These are phyloP conservation scores for Hirtodrosophila alboralis DNA, from an alignment of 2,888 invertebrate genomes.

Conservation along the genomic window DNA sequence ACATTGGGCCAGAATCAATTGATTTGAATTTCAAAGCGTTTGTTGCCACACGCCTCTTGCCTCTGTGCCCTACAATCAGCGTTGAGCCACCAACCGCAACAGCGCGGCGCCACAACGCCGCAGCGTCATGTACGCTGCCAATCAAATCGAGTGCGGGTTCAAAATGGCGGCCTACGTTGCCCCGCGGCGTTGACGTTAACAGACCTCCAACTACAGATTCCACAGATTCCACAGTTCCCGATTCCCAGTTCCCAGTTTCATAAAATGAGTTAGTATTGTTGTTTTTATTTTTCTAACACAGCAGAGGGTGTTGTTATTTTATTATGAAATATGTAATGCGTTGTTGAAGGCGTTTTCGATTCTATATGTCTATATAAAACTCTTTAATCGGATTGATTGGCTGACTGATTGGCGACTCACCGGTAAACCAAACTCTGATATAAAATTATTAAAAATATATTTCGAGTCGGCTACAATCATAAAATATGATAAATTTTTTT, in stretches of 20 bases:
- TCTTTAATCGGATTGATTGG: too few species aligned
- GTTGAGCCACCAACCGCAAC: constrained; percentile 30
- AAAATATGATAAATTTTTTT: too few species aligned
- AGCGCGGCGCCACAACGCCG: constrained; percentile 1
- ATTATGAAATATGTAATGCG: too few species aligned
- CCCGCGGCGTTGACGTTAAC: constrained; percentile 68
- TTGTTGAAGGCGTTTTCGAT: too few species aligned
- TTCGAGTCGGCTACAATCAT: too few species aligned
- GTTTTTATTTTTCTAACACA: constrained; percentile 8
- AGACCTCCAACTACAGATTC: constrained; percentile 73
- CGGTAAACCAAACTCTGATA: too few species aligned
- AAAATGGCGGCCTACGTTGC: constrained; percentile 65
- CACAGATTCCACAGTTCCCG: too few species aligned
- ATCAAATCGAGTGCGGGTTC: constrained; percentile 65
- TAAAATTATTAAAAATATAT: too few species aligned
- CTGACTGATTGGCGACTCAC: too few species aligned
- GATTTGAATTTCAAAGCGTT: constrained; percentile 80
- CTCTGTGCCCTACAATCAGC: constrained; percentile 8
- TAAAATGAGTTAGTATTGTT: constrained; percentile 34
- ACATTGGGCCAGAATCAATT: constrained; percentile 75
- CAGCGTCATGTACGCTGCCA: constrained; percentile 70
- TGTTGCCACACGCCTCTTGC: background rate
- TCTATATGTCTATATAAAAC: too few species aligned
- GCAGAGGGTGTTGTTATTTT: too few species aligned
- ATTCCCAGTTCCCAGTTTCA: constrained; percentile 13